These are phyloP conservation scores for Cinclus mexicanus DNA, from an alignment of 2,113 vertebrate genomes.

Conservation along the genomic window DNA sequence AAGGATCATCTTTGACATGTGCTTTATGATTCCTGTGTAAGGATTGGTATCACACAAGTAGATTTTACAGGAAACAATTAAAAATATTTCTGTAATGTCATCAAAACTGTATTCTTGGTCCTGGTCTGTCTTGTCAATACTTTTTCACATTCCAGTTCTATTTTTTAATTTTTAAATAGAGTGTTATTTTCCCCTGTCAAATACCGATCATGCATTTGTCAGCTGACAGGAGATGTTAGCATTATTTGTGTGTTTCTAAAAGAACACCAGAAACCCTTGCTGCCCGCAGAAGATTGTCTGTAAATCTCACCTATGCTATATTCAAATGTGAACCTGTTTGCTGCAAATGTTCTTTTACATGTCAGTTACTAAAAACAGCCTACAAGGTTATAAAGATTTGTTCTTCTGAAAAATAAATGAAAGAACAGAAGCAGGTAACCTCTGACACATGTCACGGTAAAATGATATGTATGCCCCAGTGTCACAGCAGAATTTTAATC, in stretches of 20 bases:
- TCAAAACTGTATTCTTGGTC: background rate
- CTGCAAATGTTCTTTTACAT: background rate
- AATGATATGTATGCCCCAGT: background rate
- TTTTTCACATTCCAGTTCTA: background rate
- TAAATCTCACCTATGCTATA: background rate
- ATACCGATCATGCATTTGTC: background rate
- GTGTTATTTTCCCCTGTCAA: background rate
- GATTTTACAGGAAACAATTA: background rate
- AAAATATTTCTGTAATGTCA: background rate
- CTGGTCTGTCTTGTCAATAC: background rate
- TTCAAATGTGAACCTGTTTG: background rate
- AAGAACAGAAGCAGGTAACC: conserved; percentile 34
- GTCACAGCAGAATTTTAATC: conserved; percentile 13
- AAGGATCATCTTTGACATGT: background rate
- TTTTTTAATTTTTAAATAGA: background rate
- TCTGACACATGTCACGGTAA: conserved; percentile 28
- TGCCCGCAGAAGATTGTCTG: background rate
- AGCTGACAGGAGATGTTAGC: background rate
- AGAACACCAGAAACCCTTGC: background rate
- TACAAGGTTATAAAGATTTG: conserved; percentile 14
- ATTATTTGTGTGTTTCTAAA: background rate
- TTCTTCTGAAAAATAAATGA: conserved; percentile 30
- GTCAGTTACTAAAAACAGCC: background rate
- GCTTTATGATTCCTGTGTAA: background rate
- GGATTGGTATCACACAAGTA: background rate